A percentile compares a stretch with the other conserved stretches of the same genome.
phyloP scores from a whole-genome alignment of 2,113 vertebrate genomes.

The Acrocephalus kingi region DNA sequence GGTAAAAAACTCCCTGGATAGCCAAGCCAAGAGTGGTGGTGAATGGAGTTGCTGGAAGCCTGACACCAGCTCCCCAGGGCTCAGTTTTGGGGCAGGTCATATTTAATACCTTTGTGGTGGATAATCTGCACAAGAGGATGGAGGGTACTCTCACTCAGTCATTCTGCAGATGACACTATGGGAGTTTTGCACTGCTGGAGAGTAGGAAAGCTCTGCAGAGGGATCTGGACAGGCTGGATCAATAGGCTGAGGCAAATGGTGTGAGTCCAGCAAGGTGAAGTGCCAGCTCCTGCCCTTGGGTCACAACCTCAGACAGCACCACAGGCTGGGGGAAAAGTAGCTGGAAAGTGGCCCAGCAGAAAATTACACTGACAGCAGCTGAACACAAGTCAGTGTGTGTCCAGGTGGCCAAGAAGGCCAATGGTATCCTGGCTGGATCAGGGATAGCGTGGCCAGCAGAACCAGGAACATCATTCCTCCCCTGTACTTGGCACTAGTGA shows the following conservation, averaged over 20 bases:
- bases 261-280: background rate
- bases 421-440: background rate
- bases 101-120: fast-evolving
- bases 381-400: background rate
- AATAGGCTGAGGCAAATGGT: background rate
- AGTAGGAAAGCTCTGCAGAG: background rate
- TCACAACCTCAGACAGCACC: background rate
- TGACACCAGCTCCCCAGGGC: background rate
- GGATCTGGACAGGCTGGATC: background rate
- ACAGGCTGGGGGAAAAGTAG: background rate
- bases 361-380: background rate
- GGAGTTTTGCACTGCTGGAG: background rate
- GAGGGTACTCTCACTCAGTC: background rate
- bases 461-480: background rate
- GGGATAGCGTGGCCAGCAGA: background rate
- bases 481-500: background rate
- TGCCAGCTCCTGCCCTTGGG: background rate
- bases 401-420: background rate
- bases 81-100: background rate
- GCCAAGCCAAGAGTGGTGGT: background rate
- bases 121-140: background rate
- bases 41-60: background rate
- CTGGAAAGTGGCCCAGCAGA: background rate
- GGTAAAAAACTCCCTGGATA: background rate
- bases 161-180: background rate